A percentile compares a stretch with the other conserved stretches of the same genome.
These are phyloP conservation scores for Euplagia quadripunctaria DNA, from an alignment of 2,888 invertebrate genomes.

Conservation along the genomic window DNA sequence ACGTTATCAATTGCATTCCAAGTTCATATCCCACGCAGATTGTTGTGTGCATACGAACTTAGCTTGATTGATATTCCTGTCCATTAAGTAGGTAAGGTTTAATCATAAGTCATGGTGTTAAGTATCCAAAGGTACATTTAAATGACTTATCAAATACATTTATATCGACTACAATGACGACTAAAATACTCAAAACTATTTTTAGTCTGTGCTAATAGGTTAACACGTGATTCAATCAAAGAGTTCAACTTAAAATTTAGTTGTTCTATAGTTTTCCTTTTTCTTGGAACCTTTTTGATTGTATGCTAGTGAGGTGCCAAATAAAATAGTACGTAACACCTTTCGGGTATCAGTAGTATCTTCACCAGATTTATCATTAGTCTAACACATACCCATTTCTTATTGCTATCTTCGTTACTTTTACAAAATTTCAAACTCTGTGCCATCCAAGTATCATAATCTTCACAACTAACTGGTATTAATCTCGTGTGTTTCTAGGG, in stretches of 20 bases:
- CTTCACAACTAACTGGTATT: neutral
- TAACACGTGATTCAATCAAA: neutral
- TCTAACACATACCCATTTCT: neutral
- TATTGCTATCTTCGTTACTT: neutral
- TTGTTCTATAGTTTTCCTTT: neutral
- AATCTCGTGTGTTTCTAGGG: neutral
- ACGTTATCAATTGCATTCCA: neutral
- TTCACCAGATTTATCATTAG: neutral
- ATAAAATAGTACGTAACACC: neutral
- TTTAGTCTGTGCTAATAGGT: neutral
- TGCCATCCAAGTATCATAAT: neutral
- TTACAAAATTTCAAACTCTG: neutral
- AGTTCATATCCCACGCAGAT: neutral
- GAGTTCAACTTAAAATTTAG: neutral
- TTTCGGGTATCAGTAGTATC: neutral
- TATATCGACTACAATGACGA: neutral
- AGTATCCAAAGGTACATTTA: neutral
- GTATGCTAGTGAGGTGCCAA: neutral
- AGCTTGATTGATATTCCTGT: neutral
- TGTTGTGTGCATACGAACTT: neutral
- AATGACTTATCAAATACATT: neutral
- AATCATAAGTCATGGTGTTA: neutral
- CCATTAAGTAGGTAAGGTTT: neutral
- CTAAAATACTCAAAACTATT: neutral
- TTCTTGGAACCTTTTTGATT: too few relatives aligned